These are phyloP conservation scores for Pipistrellus pygmaeus DNA, from an alignment of 2,797 vertebrate genomes.

Conservation along the genomic window DNA sequence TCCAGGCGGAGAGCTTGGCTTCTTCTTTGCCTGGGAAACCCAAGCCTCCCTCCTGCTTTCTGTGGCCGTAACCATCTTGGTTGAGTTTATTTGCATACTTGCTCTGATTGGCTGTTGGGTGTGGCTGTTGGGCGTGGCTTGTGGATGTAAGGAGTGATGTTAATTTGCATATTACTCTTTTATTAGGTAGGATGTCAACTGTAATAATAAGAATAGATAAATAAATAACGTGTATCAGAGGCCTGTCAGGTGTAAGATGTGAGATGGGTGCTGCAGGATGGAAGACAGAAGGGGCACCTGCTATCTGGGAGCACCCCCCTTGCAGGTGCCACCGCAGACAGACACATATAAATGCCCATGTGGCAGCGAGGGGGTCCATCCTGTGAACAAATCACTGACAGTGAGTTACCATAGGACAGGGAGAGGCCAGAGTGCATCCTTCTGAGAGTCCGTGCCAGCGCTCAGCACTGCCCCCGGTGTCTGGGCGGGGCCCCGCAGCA, in stretches of 20 bases:
- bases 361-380: no score
- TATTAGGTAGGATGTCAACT: neutral
- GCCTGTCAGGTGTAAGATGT: neutral
- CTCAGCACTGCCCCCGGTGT: neutral
- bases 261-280: neutral
- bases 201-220: neutral
- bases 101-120: no score
- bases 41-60: no score
- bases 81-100: no score
- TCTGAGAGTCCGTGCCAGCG: no score
- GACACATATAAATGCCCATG: neutral
- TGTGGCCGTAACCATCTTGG: no score
- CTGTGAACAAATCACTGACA: rapidly evolving
- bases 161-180: no score
- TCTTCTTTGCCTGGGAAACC: no score
- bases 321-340: neutral
- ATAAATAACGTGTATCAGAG: neutral
- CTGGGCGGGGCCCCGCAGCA: rapidly evolving
- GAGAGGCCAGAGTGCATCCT: neutral
- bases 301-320: neutral
- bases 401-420: neutral
- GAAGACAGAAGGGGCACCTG: neutral
- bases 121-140: no score
- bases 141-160: no score
- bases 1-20: no score